These are phyloP conservation scores for Mycetomoellerius zeteki DNA, from an alignment of 1,140 invertebrate species.

Conservation along the genomic window DNA sequence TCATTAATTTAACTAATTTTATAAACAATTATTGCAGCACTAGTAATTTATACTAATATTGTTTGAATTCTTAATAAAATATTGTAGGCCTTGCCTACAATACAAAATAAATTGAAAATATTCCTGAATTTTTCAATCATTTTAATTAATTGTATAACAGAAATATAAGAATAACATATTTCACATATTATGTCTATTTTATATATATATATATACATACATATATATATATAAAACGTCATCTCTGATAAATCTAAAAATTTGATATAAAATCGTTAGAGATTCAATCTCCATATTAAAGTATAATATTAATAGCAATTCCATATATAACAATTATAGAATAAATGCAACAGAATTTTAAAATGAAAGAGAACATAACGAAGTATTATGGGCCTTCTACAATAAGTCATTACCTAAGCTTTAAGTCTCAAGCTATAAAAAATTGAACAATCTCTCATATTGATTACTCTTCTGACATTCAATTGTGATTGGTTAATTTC, in stretches of 20 bases:
- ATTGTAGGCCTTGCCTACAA: not conserved
- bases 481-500: too few relatives aligned
- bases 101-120: conserved; percentile 13
- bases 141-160: conserved; percentile 27
- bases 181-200: conserved; percentile 15
- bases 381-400: conserved; percentile 16
- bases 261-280: conserved; percentile 38
- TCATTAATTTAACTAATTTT: conserved; percentile 20
- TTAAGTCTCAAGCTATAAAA: too few relatives aligned
- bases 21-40: not conserved
- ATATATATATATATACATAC: not conserved
- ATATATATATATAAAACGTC: not conserved
- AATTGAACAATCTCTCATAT: too few relatives aligned
- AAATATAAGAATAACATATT: conserved; percentile 27
- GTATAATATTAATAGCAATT: conserved; percentile 40
- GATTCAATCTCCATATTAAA: conserved; percentile 34
- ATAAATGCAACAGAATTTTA: conserved; percentile 69
- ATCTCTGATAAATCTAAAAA: conserved; percentile 16
- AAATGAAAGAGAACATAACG: conserved; percentile 46
- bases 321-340: conserved; percentile 35
- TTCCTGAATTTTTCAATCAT: conserved; percentile 54
- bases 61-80: not conserved
- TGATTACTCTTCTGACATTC: too few relatives aligned
- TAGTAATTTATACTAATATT: conserved; percentile 23
- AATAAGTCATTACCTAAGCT: too few relatives aligned